Base-by-base conservation (phyloP, 1,140 invertebrate genomes). In the Amyelois transitella region DNA sequence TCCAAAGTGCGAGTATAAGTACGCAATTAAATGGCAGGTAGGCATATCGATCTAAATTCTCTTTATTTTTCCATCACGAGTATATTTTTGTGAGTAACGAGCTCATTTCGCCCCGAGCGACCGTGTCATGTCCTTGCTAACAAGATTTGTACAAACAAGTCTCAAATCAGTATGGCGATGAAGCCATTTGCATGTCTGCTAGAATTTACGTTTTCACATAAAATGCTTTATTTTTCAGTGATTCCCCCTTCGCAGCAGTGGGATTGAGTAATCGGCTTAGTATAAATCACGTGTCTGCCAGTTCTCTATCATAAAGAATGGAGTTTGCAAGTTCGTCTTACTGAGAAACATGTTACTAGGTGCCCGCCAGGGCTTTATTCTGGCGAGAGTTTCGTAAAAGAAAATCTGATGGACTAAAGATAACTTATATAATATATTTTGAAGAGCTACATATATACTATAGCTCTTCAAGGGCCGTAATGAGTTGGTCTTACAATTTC, bases 121-220 rank as follows among this genome's bases (percentile, higher is more conserved):
- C 43, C 50, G 53, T 61, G 53, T 63, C 69, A 62, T 66, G 60
- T 66, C 51, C 52, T 47, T 43, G 54, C 58, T 70, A 75, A 75
- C 65, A 67, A 68, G 67, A 64, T 70, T 70, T 70, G 50, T 59
- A 59, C 60, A 72, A 68, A 66, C 62, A 72, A 64, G 59, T 63
- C 49, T 64, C 56, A 66, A 73, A 70, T 74, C 65, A 68, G 57
- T 54, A 64, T 44, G 51, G 32, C n/a, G 32, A 32, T 47, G 55
- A 60, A 55, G 25, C 47, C 18, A 50, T 44, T 24, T 8, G 24
- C 53, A 43, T 55, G 28, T 21, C 45, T 49, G 12, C 24, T n/a
- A 51, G 14, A 28, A 49, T 45, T 12, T 45, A 19, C 18, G 18
- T 20, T 45, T 45, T 19, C 18, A n/a, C 18, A 12, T 45, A 19